phyloP scores from a whole-genome alignment of 2,797 vertebrate genomes.

The Fundulus diaphanus region DNA sequence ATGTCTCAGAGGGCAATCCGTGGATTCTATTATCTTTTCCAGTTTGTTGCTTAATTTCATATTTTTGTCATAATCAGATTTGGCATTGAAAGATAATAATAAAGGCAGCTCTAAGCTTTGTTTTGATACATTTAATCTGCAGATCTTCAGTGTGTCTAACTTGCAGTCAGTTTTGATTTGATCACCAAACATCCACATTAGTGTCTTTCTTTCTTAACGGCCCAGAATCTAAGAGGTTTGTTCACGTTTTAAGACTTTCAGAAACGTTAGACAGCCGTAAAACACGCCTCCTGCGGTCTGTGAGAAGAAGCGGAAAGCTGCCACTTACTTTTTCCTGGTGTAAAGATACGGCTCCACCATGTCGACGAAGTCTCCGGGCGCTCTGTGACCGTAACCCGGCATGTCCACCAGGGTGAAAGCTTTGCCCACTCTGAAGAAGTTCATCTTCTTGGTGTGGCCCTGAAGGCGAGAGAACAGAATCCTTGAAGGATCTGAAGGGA shows the following conservation, averaged over 20 bases:
- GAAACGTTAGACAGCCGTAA: background rate
- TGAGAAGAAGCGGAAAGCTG: background rate
- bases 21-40: no score
- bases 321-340: conserved; percentile 84
- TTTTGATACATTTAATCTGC: no score
- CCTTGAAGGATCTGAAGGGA: background rate
- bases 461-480: conserved; percentile 45
- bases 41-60: no score
- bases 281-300: background rate
- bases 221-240: no score
- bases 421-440: conserved; percentile 93
- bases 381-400: conserved; percentile 92
- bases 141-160: no score
- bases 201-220: no score
- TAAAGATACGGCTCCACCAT: conserved; percentile 95
- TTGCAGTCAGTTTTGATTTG: background rate
- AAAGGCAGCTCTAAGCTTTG: no score
- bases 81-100: no score
- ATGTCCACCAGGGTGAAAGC: conserved; percentile 93
- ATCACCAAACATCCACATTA: no score
- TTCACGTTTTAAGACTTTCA: no score
- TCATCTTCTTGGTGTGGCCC: conserved; percentile 98
- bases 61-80: no score
- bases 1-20: background rate
- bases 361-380: conserved; percentile 90